Base-by-base conservation (phyloP, 2,888 invertebrate species). In the Euproctis similis region DNA sequence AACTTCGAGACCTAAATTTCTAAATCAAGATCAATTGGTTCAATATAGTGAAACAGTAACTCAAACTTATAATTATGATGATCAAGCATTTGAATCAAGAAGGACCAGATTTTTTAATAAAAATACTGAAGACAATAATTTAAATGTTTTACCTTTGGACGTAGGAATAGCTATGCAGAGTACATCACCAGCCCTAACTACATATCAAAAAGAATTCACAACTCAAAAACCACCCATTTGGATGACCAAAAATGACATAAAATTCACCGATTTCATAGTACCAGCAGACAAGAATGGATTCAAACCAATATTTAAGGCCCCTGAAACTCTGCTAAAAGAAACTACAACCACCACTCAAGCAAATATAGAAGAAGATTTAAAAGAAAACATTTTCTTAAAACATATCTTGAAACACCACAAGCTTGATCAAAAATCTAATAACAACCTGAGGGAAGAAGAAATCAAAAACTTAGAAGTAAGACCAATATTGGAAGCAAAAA, bases 351-450 rank as follows among this genome's bases (percentile, higher is more conserved):
- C 34, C 3, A 47, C 50, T 5, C 58, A 60, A n/a, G 57, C 61
- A 8, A 55, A 29, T 12, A 42, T 64, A 9, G 56, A 65, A 46
- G 58, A 70, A 11, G 53, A 65, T 9, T 46, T 84, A 13, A 53
- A 59, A 39, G 62, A 68, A 2, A 84, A 84, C 30, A 63, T 81
- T 27, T 84, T 82, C 42, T 46, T 84, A 9, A 76, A 68, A 53
- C 71, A 69, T 39, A 30, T 81, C 21, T 52, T 74, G n/a, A 63
- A 48, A 13, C 36, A 43, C 2, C 50, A 56, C 7, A 51, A 56
- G 18, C 38, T 40, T 12, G 50, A 59, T 27, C 36, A 50, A 18
- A 42, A 46, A 18, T 30, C 29, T 19, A 30, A 31, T 2, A 52
- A 54, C 16, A 57, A 57, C 31, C 34, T 44, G 23, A 27, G 28